phyloP scores from a whole-genome alignment of 2,888 invertebrate species.

The Dasysyrphus albostriatus region DNA sequence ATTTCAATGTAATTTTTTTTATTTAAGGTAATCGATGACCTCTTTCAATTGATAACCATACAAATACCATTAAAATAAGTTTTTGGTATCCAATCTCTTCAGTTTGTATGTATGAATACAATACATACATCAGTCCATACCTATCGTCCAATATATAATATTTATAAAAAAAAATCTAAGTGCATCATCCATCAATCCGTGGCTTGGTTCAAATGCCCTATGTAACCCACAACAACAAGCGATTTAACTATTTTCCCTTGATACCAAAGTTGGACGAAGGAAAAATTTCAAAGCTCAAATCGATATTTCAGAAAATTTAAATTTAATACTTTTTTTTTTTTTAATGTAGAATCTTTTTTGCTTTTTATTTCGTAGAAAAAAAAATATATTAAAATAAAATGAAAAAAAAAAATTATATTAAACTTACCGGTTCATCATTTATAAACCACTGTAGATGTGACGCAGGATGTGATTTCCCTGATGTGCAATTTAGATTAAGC shows the following conservation, averaged over 20 bases:
- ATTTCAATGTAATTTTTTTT: background rate
- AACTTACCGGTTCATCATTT: constrained; percentile 89
- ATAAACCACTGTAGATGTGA: constrained; percentile 91
- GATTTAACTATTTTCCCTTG: constrained; percentile 30
- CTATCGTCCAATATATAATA: background rate
- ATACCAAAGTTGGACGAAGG: background rate
- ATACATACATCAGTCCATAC: background rate
- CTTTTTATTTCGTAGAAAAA: background rate
- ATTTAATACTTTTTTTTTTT: constrained; percentile 13
- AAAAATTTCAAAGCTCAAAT: constrained; percentile 40
- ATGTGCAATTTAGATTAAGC: constrained; percentile 90
- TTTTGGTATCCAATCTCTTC: background rate
- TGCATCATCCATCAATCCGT: constrained; percentile 60
- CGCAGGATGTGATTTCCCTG: constrained; percentile 90
- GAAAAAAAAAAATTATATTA: background rate
- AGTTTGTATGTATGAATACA: background rate
- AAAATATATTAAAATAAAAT: background rate
- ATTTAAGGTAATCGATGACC: background rate
- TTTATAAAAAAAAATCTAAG: constrained; percentile 40
- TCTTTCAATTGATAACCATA: background rate
- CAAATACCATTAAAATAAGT: background rate
- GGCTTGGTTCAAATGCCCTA: constrained; percentile 31
- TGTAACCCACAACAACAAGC: constrained; percentile 21
- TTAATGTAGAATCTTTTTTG: background rate
- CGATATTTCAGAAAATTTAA: constrained; percentile 52